These are phyloP conservation scores for Mythimna albipuncta DNA, from an alignment of 2,888 invertebrate genomes.

Conservation along the genomic window DNA sequence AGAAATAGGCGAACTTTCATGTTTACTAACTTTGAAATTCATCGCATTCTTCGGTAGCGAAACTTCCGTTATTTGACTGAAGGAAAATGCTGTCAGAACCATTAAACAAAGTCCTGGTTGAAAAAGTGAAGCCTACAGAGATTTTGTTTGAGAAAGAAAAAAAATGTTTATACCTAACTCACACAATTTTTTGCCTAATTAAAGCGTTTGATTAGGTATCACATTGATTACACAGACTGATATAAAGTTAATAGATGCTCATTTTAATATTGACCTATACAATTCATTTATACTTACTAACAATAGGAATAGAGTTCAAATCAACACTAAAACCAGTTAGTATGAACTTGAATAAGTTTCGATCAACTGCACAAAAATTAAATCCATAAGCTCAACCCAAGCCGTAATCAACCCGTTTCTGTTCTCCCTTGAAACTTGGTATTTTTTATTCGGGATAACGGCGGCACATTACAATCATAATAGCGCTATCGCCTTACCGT, in stretches of 20 bases:
- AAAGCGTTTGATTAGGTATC: neutral
- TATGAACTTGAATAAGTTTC: constrained; percentile 21
- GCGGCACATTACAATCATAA: constrained; percentile 89
- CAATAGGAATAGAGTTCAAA: neutral
- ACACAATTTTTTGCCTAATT: neutral
- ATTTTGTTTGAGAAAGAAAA: too few species aligned
- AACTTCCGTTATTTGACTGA: constrained; percentile 59
- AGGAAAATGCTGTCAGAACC: neutral
- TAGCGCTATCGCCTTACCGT: constrained; percentile 88
- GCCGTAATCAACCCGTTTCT: constrained; percentile 77
- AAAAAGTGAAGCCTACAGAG: neutral
- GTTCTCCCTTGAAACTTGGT: constrained; percentile 75
- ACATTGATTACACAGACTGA: neutral
- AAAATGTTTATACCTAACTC: too few species aligned
- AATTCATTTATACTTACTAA: neutral
- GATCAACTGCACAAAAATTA: constrained; percentile 60
- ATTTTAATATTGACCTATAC: neutral
- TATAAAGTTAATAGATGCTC: neutral
- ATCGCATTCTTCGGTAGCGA: constrained; percentile 70
- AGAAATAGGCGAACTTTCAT: constrained; percentile 72
- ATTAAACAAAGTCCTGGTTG: neutral
- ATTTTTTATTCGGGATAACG: constrained; percentile 80
- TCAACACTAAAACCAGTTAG: constrained; percentile 16
- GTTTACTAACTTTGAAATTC: constrained; percentile 79
- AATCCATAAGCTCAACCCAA: constrained; percentile 72